These are phyloP conservation scores for Channa maculata DNA, from an alignment of 2,113 vertebrate genomes.

Conservation along the genomic window DNA sequence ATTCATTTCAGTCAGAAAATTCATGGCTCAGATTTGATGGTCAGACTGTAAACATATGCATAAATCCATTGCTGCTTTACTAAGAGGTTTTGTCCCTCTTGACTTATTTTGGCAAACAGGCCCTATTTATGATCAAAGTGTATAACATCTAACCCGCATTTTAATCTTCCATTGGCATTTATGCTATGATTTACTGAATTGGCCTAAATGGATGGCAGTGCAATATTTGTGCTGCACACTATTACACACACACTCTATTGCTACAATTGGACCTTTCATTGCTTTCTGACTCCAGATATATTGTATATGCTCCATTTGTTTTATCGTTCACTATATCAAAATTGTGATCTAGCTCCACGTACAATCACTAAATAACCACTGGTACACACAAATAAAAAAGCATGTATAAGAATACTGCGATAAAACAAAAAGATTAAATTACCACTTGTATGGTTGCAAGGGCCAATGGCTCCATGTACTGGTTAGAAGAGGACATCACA, in stretches of 20 bases:
- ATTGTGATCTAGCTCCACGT: constrained; percentile 62
- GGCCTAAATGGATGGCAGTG: constrained; percentile 80
- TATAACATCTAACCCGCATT: constrained; percentile 77
- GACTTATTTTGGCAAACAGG: constrained; percentile 79
- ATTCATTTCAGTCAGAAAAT: constrained; percentile 81
- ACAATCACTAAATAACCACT: constrained; percentile 67
- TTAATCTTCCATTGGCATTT: constrained; percentile 80
- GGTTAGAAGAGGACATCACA: constrained; percentile 65
- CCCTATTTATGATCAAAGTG: constrained; percentile 73
- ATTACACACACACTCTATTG: constrained; percentile 77
- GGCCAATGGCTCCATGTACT: constrained; percentile 69
- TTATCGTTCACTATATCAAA: constrained; percentile 57
- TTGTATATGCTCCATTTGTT: constrained; percentile 68
- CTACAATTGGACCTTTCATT: constrained; percentile 81
- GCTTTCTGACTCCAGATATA: constrained; percentile 72
- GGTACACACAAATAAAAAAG: constrained; percentile 49
- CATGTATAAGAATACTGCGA: constrained; percentile 71
- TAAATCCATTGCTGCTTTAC: constrained; percentile 76
- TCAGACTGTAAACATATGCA: constrained; percentile 82
- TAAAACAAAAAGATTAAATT: constrained; percentile 55
- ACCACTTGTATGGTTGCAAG: constrained; percentile 51
- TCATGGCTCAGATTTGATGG: constrained; percentile 84
- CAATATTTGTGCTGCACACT: constrained; percentile 81
- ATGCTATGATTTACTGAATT: constrained; percentile 78
- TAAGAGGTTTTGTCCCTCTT: constrained; percentile 29